Conservation (phyloP, 2,888 invertebrate species). For the Congeria kusceri region DNA sequence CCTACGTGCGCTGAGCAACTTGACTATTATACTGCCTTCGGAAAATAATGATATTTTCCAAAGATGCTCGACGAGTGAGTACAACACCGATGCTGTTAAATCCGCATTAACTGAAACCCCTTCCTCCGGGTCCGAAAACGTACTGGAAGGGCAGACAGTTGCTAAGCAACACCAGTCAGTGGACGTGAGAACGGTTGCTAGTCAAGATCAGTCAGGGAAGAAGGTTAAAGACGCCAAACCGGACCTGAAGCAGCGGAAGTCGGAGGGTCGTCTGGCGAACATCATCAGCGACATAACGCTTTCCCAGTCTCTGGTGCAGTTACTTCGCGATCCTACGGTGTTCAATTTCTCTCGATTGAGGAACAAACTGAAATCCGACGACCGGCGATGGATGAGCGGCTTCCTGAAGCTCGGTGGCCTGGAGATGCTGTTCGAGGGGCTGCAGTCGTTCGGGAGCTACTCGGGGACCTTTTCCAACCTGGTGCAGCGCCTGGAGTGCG, state of each 20-base stretch:
- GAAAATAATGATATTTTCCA: not conserved
- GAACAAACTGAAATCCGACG: slow-evolving; percentile 74
- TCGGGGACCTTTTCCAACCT: slow-evolving; percentile 69
- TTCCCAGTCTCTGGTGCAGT: slow-evolving; percentile 71
- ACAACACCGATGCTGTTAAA: no score
- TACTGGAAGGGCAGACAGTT: not conserved
- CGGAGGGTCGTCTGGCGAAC: slow-evolving; percentile 71
- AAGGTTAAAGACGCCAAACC: not conserved
- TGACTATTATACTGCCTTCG: not conserved
- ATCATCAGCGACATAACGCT: slow-evolving; percentile 70
- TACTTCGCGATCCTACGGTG: slow-evolving; percentile 78
- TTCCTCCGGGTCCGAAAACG: no score
- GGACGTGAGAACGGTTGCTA: not conserved
- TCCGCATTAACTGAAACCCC: no score
- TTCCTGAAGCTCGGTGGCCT: slow-evolving; percentile 80
- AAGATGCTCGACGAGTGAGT: not conserved
- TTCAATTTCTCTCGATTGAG: slow-evolving; percentile 78
- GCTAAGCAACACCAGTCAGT: not conserved
- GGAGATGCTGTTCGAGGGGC: slow-evolving; percentile 78
- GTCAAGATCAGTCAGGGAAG: not conserved
- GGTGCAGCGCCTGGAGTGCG: slow-evolving; percentile 80
- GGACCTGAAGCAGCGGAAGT: slow-evolving; percentile 36
- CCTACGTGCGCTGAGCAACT: not conserved
- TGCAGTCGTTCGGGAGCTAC: slow-evolving; percentile 68
- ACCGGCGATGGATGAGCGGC: slow-evolving; percentile 78